phyloP scores from a whole-genome alignment of 2,888 invertebrate genomes.

The Melipona beecheii region DNA sequence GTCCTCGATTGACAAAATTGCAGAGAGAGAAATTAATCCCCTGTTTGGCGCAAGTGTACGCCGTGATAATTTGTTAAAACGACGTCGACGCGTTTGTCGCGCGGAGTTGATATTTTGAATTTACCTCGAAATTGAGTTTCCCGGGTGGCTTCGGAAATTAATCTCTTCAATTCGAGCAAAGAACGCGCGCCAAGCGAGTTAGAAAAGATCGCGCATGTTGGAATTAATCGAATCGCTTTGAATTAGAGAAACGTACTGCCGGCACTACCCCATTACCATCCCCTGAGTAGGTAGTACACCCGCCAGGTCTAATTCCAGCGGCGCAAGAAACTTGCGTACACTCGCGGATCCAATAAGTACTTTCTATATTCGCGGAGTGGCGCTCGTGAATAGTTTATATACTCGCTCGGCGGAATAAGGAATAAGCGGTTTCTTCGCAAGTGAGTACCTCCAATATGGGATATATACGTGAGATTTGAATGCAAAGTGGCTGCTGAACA shows the following conservation, averaged over 20 bases:
- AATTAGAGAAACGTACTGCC: neutral
- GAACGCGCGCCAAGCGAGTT: neutral
- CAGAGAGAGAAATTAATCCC: too few species aligned
- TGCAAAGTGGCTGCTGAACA: conserved; percentile 65
- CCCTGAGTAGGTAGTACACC: neutral
- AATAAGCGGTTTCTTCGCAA: conserved; percentile 74
- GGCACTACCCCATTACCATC: too few species aligned
- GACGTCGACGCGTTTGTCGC: too few species aligned
- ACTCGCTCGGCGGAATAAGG: conserved; percentile 66
- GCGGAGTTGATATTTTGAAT: too few species aligned
- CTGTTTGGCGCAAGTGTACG: too few species aligned
- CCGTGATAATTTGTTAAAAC: too few species aligned
- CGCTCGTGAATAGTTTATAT: conserved; percentile 70
- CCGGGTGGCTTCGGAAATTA: too few species aligned
- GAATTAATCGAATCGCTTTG: conserved; percentile 2
- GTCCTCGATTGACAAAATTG: too few species aligned
- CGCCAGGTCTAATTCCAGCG: conserved; percentile 30
- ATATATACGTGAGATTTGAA: conserved; percentile 68
- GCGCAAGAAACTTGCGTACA: conserved; percentile 28
- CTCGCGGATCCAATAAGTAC: conserved; percentile 60
- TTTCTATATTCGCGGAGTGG: conserved; percentile 64
- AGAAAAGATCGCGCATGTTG: neutral
- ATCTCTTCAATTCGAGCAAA: too few species aligned
- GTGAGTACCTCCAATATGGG: conserved; percentile 73
- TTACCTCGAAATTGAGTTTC: too few species aligned